Percentiles rank a stretch among this genome's conserved stretches.
phyloP scores from a whole-genome alignment of 2,888 invertebrate species.

The Drosophila melanosoma region DNA sequence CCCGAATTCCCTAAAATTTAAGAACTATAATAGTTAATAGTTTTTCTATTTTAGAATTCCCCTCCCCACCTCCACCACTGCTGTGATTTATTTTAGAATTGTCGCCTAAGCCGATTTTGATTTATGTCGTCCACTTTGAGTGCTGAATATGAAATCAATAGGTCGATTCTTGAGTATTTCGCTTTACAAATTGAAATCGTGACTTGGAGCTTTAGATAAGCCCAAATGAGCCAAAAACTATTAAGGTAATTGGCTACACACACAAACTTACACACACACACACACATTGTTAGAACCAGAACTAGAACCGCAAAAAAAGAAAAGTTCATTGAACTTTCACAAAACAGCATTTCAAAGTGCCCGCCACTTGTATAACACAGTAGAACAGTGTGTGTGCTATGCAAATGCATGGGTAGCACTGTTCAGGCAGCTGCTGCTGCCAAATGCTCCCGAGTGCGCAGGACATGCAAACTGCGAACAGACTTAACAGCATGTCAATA shows the following conservation, averaged over 20 bases:
- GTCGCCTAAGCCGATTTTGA: conserved; percentile 63
- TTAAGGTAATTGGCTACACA: conserved; percentile 44
- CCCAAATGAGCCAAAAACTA: conserved; percentile 23
- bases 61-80: conserved; percentile 19
- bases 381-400: conserved; percentile 60
- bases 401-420: conserved; percentile 50
- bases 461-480: conserved; percentile 42
- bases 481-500: conserved; percentile 4
- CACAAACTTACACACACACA: conserved; percentile 8
- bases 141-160: conserved; percentile 80
- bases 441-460: conserved; percentile 36
- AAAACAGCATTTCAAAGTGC: conserved; percentile 20
- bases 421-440: conserved; percentile 63
- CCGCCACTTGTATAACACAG: conserved; percentile 18
- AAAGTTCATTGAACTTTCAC: conserved; percentile 57
- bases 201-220: conserved; percentile 81
- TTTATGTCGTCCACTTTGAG: conserved; percentile 77
- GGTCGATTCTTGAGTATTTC: conserved; percentile 62
- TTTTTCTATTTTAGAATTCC: neutral
- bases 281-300: conserved; percentile 1
- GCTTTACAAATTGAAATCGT: conserved; percentile 80
- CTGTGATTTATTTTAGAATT: conserved; percentile 61
- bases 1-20: neutral
- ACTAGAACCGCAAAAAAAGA: conserved; percentile 1
- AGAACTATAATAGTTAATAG: neutral